Evolutionary conservation across 2,113 vertebrate genomes (phyloP).

Genomic region (Phylloscopus whistleri): DNA sequence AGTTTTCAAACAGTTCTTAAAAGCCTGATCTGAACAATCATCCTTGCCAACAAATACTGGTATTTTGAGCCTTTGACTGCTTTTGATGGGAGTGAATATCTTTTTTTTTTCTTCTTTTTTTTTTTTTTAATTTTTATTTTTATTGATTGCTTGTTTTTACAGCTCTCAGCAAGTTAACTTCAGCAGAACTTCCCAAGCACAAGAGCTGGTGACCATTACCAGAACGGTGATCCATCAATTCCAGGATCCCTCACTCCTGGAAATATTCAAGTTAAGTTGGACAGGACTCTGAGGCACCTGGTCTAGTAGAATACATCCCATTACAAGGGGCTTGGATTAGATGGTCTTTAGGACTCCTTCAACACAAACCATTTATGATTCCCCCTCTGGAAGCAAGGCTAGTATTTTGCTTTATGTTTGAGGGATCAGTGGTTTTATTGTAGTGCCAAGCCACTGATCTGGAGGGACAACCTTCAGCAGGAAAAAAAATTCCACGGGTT

Average conservation of each 20-base stretch:
- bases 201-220: background rate
- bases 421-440: background rate
- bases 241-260: background rate
- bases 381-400: background rate
- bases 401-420: background rate
- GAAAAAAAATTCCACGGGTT: background rate
- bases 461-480: background rate
- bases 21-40: background rate
- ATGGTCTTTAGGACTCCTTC: background rate
- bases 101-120: too few relatives aligned
- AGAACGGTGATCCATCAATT: background rate
- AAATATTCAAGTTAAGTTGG: background rate
- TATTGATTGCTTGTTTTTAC: background rate
- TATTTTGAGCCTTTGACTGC: background rate
- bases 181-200: background rate
- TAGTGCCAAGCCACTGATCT: background rate
- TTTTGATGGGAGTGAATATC: background rate
- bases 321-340: accelerated
- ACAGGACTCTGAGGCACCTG: background rate
- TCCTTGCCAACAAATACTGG: background rate
- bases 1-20: background rate
- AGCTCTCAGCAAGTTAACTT: background rate
- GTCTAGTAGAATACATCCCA: too few relatives aligned
- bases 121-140: too few relatives aligned
- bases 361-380: background rate